Conservation (phyloP, 2,797 vertebrate species). For the Onychomys torridus region DNA sequence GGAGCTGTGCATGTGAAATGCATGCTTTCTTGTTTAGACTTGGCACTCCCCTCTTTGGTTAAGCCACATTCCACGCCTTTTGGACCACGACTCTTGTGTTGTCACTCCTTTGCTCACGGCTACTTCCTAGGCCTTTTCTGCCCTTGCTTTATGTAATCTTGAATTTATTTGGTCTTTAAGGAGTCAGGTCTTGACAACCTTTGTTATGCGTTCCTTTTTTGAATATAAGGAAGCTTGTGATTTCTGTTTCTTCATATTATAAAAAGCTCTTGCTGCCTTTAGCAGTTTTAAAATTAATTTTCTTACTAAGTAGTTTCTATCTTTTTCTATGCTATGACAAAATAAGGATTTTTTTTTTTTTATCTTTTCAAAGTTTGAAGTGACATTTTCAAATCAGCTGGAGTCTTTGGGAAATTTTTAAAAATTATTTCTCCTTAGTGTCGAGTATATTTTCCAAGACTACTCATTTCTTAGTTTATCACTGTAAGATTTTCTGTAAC, state of each 20-base stretch:
- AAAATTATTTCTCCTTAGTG: conserved; percentile 37
- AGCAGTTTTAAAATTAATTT: conserved; percentile 32
- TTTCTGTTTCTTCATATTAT: conserved; percentile 41
- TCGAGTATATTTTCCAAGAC: background rate
- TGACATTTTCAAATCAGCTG: conserved; percentile 35
- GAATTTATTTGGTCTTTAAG: background rate
- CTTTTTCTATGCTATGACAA: conserved; percentile 17
- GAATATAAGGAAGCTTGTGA: background rate
- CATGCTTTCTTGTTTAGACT: conserved; percentile 22
- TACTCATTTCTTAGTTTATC: background rate
- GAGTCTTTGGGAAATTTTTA: background rate
- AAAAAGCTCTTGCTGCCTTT: conserved; percentile 1
- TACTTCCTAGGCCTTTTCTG: background rate
- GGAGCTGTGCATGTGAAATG: background rate
- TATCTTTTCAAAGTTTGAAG: conserved; percentile 51
- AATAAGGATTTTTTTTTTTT: conserved; percentile 27
- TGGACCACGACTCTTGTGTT: background rate
- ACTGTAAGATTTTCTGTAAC: background rate
- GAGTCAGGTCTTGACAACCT: background rate
- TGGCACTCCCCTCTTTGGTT: background rate
- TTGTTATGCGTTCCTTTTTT: background rate
- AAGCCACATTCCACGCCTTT: background rate
- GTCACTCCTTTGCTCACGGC: background rate
- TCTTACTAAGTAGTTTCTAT: conserved; percentile 51
- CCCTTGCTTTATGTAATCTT: background rate